Conservation (phyloP, 1,140 invertebrate genomes). For the Caerostris darwini region DNA sequence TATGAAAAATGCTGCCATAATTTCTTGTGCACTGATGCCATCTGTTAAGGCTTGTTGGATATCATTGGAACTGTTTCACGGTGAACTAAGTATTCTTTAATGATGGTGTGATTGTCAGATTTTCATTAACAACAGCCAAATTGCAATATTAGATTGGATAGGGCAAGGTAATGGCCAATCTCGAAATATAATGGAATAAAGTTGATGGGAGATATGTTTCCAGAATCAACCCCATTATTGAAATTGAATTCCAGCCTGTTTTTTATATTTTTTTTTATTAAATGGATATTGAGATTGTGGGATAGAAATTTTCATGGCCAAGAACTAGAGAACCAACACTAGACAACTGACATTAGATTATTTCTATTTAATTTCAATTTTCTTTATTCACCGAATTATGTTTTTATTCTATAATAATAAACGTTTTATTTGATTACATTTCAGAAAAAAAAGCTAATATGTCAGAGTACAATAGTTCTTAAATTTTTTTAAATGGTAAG, state of each 20-base stretch:
- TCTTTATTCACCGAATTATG: no score
- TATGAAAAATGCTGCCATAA: slow-evolving; percentile 22
- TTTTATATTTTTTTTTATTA: no score
- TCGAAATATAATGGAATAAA: not conserved
- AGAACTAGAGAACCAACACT: no score
- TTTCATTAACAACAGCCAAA: slow-evolving; percentile 9
- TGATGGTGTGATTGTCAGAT: not conserved
- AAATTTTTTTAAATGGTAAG: no score
- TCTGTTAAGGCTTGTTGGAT: not conserved
- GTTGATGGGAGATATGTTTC: not conserved
- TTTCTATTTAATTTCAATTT: no score
- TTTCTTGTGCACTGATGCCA: not conserved
- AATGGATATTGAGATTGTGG: no score
- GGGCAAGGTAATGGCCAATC: not conserved
- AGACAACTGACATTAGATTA: no score
- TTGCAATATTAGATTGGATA: not conserved
- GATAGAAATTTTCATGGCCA: no score
- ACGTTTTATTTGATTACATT: no score
- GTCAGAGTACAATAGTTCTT: no score
- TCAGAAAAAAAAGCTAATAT: no score
- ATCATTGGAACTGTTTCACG: not conserved
- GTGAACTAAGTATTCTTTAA: not conserved
- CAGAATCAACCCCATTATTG: not conserved
- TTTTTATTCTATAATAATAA: no score
- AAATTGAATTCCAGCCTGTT: not conserved